Percentiles rank a stretch among this genome's conserved stretches.
Conservation (phyloP, 2,113 vertebrate species). For the Paracanthobrama guichenoti region DNA sequence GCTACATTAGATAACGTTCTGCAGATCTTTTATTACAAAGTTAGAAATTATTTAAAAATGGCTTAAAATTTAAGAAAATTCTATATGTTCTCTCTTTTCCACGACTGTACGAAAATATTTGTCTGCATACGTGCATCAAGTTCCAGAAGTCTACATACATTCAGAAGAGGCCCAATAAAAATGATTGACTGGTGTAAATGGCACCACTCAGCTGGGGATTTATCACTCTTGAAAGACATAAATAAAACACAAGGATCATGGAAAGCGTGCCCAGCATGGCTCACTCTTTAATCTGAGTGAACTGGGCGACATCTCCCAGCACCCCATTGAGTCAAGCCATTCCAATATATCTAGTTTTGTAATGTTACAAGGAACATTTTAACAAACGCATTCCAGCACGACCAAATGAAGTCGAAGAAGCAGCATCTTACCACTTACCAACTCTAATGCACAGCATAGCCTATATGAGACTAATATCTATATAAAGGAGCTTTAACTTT, state of each 20-base stretch:
- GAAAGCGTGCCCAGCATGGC: constrained; percentile 60
- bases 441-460: background rate
- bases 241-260: constrained; percentile 64
- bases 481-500: background rate
- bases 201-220: constrained; percentile 71
- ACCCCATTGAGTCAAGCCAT: constrained; percentile 5
- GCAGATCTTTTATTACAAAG: background rate
- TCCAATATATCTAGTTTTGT: background rate
- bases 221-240: constrained; percentile 68
- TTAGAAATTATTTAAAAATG: background rate
- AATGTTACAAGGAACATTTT: background rate
- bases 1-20: background rate
- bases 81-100: background rate
- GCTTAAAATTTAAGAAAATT: background rate
- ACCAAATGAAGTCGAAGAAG: background rate
- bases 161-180: constrained; percentile 53
- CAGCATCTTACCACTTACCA: background rate
- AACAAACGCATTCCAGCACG: background rate
- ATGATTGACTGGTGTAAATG: constrained; percentile 73
- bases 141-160: background rate
- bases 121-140: background rate
- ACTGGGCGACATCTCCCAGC: constrained; percentile 46
- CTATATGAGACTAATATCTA: background rate
- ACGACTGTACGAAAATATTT: background rate
- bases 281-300: constrained; percentile 68